Conservation (phyloP, 2,797 vertebrate species). For the Rhincodon typus region DNA sequence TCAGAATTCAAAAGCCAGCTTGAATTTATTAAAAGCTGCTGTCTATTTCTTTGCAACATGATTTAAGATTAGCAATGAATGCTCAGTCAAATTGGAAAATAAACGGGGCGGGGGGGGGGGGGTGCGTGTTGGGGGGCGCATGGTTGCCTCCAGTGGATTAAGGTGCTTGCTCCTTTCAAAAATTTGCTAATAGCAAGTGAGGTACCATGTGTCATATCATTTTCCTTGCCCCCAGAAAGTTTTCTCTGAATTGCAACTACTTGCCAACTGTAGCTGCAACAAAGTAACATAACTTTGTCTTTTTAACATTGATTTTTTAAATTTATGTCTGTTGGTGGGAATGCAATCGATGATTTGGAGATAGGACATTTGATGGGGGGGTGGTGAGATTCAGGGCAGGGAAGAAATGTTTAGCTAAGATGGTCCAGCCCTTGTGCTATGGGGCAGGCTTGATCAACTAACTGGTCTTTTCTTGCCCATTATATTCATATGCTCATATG, state of each 20-base stretch:
- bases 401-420: background rate
- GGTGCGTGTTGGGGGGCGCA: background rate
- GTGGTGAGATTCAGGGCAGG: background rate
- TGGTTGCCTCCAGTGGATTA: background rate
- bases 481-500: background rate
- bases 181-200: background rate
- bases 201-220: background rate
- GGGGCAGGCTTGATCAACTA: too few relatives aligned
- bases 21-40: background rate
- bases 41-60: background rate
- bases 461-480: background rate
- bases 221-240: too few relatives aligned
- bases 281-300: background rate
- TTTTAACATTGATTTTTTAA: background rate
- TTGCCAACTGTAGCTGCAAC: background rate
- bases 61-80: background rate
- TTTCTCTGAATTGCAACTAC: background rate
- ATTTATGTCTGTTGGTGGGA: background rate
- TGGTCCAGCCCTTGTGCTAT: background rate
- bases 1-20: constrained; percentile 1
- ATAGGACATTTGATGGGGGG: background rate
- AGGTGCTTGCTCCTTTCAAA: background rate
- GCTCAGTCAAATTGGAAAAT: background rate
- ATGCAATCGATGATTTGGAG: background rate
- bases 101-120: too few relatives aligned